phyloP scores from a whole-genome alignment of 2,113 vertebrate species.

The Phaethon lepturus region DNA sequence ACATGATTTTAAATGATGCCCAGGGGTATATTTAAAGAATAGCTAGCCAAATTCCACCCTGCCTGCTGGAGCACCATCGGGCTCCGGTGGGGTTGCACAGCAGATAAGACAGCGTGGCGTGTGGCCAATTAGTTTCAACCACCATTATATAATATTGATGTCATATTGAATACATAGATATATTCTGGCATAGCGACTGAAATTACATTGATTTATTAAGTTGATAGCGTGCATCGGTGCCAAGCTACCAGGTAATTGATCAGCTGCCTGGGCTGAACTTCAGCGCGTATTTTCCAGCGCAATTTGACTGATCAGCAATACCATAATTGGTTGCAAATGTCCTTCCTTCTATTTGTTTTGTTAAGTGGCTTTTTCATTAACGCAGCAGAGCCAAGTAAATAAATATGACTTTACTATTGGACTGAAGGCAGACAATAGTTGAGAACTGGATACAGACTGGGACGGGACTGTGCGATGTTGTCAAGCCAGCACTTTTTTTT shows the following conservation, averaged over 20 bases:
- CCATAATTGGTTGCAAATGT: conserved; percentile 82
- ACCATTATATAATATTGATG: conserved; percentile 4
- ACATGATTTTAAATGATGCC: conserved; percentile 39
- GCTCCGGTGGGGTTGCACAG: neutral
- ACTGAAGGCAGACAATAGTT: neutral
- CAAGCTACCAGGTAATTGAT: conserved; percentile 73
- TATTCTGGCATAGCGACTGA: neutral
- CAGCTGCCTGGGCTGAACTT: conserved; percentile 69
- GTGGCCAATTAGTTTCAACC: neutral
- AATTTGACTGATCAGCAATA: conserved; percentile 81
- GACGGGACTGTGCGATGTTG: neutral
- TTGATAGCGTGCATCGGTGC: conserved; percentile 1
- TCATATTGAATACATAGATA: neutral
- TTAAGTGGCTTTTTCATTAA: conserved; percentile 77
- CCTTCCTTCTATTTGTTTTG: conserved; percentile 72
- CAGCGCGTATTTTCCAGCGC: conserved; percentile 73
- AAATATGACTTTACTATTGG: conserved; percentile 36
- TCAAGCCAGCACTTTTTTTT: neutral
- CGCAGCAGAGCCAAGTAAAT: conserved; percentile 64
- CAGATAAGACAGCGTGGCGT: neutral
- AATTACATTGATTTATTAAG: conserved; percentile 69
- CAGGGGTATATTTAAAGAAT: conserved; percentile 32
- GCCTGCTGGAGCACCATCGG: neutral
- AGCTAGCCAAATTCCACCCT: conserved; percentile 1
- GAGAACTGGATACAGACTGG: neutral